phyloP scores from a whole-genome alignment of 2,888 invertebrate species.

The Pristionchus maxplancki region DNA sequence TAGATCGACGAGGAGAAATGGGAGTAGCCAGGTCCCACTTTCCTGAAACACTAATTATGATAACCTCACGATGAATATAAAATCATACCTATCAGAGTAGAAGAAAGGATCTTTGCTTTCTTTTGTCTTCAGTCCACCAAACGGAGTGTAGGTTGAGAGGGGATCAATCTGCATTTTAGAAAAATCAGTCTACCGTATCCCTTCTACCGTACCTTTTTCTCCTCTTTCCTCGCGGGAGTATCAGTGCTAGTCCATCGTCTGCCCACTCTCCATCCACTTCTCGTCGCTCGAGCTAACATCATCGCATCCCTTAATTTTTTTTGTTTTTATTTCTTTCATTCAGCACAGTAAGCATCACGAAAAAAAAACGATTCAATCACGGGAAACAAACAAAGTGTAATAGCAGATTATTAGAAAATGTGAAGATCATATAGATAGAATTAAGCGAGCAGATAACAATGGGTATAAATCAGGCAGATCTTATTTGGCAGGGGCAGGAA shows the following conservation, averaged over 20 bases:
- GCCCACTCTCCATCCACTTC: conserved; percentile 20
- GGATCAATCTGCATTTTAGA: conserved; percentile 56
- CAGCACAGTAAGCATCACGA: conserved; percentile 3
- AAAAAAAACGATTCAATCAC: conserved; percentile 13
- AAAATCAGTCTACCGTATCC: not conserved
- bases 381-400: conserved; percentile 16
- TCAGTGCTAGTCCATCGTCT: not conserved
- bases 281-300: conserved; percentile 3
- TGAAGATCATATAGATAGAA: not conserved
- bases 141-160: conserved; percentile 62
- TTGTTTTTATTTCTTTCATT: conserved; percentile 2
- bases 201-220: not conserved
- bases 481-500: conserved; percentile 15
- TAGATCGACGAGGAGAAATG: conserved; percentile 69
- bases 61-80: not conserved
- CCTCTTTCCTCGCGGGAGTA: conserved; percentile 19
- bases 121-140: conserved; percentile 61
- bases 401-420: conserved; percentile 7
- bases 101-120: conserved; percentile 64
- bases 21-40: conserved; percentile 70
- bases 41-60: conserved; percentile 48
- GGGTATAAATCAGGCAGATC: not conserved
- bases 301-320: conserved; percentile 40
- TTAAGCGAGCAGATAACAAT: not conserved
- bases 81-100: conserved; percentile 67